phyloP scores from a whole-genome alignment of 2,113 vertebrate species.

The Semnopithecus entellus region DNA sequence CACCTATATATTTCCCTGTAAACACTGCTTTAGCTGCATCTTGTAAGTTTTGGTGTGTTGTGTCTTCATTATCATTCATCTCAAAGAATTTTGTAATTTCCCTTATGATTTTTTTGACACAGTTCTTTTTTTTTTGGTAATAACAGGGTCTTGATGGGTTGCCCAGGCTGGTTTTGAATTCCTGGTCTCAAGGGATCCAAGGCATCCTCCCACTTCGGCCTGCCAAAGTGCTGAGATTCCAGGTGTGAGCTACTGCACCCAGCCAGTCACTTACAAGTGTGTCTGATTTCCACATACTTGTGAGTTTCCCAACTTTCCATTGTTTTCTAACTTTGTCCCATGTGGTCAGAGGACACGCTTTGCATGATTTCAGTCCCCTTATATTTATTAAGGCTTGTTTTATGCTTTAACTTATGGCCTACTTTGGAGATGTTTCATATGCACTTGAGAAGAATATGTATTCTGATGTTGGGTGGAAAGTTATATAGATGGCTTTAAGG shows the following conservation, averaged over 20 bases:
- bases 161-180: too few relatives aligned
- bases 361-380: not conserved
- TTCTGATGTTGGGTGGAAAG: not conserved
- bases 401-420: not conserved
- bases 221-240: too few relatives aligned
- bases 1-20: not conserved
- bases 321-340: conserved; percentile 34
- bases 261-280: not conserved
- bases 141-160: too few relatives aligned
- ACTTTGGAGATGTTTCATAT: not conserved
- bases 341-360: not conserved
- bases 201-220: too few relatives aligned
- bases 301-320: not conserved
- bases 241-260: too few relatives aligned
- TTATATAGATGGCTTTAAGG: not conserved
- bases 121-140: not conserved
- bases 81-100: conserved; percentile 30
- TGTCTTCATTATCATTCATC: conserved; percentile 34
- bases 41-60: not conserved
- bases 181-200: too few relatives aligned
- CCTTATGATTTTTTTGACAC: not conserved
- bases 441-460: not conserved
- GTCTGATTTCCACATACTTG: conserved; percentile 5
- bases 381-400: conserved; percentile 25
- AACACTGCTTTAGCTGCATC: not conserved